Evolutionary conservation across 2,888 invertebrate species (phyloP).

Genomic region (Cosmorhoe ocellata): DNA sequence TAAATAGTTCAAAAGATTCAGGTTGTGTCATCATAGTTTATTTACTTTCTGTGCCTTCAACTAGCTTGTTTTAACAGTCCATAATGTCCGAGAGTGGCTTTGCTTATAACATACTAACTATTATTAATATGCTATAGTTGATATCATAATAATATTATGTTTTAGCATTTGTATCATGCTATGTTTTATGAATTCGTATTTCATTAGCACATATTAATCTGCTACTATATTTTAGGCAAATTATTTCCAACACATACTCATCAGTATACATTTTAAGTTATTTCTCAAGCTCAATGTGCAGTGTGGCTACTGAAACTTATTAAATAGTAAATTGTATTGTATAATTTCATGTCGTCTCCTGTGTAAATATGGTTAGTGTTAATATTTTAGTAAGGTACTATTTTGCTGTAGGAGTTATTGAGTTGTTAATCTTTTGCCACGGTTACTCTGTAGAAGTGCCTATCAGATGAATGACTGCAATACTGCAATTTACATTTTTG

Average conservation of each 20-base stretch:
- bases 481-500: slow-evolving; percentile 37
- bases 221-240: background rate
- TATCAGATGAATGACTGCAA: slow-evolving; percentile 46
- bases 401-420: slow-evolving; percentile 50
- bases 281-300: slow-evolving; percentile 61
- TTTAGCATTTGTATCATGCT: slow-evolving; percentile 2
- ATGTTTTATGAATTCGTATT: slow-evolving; percentile 1
- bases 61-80: slow-evolving; percentile 65
- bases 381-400: slow-evolving; percentile 56
- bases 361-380: slow-evolving; percentile 65
- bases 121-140: slow-evolving; percentile 30
- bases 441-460: slow-evolving; percentile 63
- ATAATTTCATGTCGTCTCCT: slow-evolving; percentile 48
- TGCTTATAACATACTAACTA: slow-evolving; percentile 5
- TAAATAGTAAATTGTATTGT: slow-evolving; percentile 59
- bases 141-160: background rate
- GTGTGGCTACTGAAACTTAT: slow-evolving; percentile 55
- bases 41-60: slow-evolving; percentile 72
- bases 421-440: slow-evolving; percentile 55
- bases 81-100: slow-evolving; percentile 40
- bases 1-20: slow-evolving; percentile 40
- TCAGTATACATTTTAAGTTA: slow-evolving; percentile 52
- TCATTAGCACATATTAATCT: slow-evolving; percentile 14
- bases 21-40: slow-evolving; percentile 65
- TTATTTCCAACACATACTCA: slow-evolving; percentile 52